Conservation (phyloP, 2,797 vertebrate genomes). For the Microcaecilia unicolor region DNA sequence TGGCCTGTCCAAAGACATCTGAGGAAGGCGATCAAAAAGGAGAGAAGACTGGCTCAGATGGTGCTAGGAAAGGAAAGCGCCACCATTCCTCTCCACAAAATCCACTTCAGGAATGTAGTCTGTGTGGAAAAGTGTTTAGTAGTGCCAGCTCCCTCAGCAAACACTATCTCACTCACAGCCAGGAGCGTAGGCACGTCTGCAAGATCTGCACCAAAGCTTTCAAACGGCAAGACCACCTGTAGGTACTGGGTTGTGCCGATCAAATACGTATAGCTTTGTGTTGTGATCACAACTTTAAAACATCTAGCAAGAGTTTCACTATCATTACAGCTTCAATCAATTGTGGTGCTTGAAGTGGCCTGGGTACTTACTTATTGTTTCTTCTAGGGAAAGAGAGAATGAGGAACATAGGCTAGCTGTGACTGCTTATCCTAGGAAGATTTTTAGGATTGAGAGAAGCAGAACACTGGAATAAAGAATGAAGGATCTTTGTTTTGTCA, state of each 20-base stretch:
- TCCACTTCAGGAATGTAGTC: constrained; percentile 30
- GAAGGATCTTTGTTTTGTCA: no score
- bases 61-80: constrained; percentile 12
- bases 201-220: constrained; percentile 53
- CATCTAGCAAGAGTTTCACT: no score
- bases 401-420: no score
- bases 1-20: background rate
- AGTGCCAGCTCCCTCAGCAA: constrained; percentile 50
- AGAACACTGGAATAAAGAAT: no score
- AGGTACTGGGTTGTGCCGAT: constrained; percentile 24
- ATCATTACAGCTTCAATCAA: no score
- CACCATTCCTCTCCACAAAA: constrained; percentile 21
- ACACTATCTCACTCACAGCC: constrained; percentile 53
- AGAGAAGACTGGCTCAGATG: constrained; percentile 6
- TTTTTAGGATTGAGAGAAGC: no score
- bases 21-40: constrained; percentile 17
- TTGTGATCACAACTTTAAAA: no score
- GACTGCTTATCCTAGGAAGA: no score
- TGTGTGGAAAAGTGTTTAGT: constrained; percentile 52
- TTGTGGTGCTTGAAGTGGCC: no score
- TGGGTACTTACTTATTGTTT: no score
- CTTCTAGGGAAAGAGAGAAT: no score
- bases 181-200: constrained; percentile 48
- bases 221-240: constrained; percentile 59
- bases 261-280: no score